Percentiles rank a stretch among this genome's conserved stretches.
Evolutionary conservation across 2,113 vertebrate genomes (phyloP).

Genomic region (Festucalex cinctus): DNA sequence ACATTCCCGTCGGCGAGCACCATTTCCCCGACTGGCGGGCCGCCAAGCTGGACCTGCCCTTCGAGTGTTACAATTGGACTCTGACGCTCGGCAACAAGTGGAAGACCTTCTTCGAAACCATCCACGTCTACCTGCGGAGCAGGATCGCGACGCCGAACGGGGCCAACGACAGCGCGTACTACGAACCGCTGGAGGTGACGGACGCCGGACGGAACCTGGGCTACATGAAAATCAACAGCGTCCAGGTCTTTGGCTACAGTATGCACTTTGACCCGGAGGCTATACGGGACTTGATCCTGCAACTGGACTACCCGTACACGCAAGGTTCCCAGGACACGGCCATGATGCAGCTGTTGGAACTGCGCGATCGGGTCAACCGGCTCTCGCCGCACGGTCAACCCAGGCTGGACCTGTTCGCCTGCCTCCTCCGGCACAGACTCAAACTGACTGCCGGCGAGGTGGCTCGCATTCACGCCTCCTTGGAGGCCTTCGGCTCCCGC

Average conservation of each 20-base stretch:
- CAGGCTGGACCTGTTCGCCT: constrained; percentile 90
- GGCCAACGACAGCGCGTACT: constrained; percentile 86
- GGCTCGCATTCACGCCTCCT: constrained; percentile 87
- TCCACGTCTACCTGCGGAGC: constrained; percentile 94
- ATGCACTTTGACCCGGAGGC: constrained; percentile 98
- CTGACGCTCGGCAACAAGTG: constrained; percentile 94
- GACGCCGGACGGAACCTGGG: constrained; percentile 90
- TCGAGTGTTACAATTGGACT: constrained; percentile 97
- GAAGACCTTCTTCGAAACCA: constrained; percentile 98
- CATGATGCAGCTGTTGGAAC: constrained; percentile 90
- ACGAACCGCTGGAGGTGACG: constrained; percentile 87
- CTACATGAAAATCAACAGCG: constrained; percentile 98
- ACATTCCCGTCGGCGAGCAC: constrained; percentile 89
- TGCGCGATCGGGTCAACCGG: constrained; percentile 92
- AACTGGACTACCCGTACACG: constrained; percentile 97
- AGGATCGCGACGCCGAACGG: constrained; percentile 83
- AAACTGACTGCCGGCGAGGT: constrained; percentile 93
- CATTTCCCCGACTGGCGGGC: constrained; percentile 92
- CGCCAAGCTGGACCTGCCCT: constrained; percentile 87
- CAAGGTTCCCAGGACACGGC: constrained; percentile 96
- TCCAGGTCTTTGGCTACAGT: constrained; percentile 97
- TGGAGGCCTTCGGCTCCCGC: constrained; percentile 88
- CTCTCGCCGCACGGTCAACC: constrained; percentile 89
- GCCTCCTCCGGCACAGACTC: constrained; percentile 91
- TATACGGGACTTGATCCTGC: constrained; percentile 92